Percentiles rank a stretch among this genome's conserved stretches.
Evolutionary conservation across 2,113 vertebrate genomes (phyloP).

Genomic region (Corydoras maculifer): DNA sequence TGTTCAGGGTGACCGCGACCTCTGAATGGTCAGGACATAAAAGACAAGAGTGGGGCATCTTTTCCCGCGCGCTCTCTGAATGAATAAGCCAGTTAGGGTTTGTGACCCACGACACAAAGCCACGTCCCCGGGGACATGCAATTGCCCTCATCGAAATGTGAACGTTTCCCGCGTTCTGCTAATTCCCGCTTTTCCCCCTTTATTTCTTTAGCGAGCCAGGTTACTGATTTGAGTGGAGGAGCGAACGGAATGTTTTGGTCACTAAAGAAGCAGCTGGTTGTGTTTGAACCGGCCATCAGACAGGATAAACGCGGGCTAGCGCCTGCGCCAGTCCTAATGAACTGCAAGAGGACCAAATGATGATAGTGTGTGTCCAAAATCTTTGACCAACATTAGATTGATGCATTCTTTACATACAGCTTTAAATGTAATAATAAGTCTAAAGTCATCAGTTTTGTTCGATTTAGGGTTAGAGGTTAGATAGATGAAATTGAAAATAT

Average conservation of each 20-base stretch:
- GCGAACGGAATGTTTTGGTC: background rate
- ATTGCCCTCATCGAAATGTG: slow-evolving; percentile 58
- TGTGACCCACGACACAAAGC: slow-evolving; percentile 61
- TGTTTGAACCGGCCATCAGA: slow-evolving; percentile 7
- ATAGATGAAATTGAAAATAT: too few relatives aligned
- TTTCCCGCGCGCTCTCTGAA: slow-evolving; percentile 53
- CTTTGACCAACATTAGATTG: too few relatives aligned
- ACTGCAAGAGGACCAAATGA: too few relatives aligned
- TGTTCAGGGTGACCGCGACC: background rate
- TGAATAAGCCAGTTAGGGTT: slow-evolving; percentile 61
- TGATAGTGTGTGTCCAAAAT: too few relatives aligned
- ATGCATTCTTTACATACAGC: too few relatives aligned
- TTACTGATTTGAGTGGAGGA: background rate
- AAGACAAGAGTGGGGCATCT: slow-evolving; percentile 16
- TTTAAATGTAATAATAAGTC: too few relatives aligned
- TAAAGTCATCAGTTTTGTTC: too few relatives aligned
- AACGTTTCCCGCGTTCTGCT: slow-evolving; percentile 28
- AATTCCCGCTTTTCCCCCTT: background rate
- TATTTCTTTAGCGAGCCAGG: slow-evolving; percentile 2
- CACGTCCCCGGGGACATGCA: slow-evolving; percentile 55
- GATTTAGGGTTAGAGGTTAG: too few relatives aligned
- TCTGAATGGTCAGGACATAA: background rate
- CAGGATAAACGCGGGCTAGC: background rate
- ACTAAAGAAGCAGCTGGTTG: slow-evolving; percentile 5
- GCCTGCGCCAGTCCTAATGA: background rate